Percentiles rank a stretch among this genome's conserved stretches.
Evolutionary conservation across 2,888 invertebrate genomes (phyloP).

Genomic region (Epirrita christyi): DNA sequence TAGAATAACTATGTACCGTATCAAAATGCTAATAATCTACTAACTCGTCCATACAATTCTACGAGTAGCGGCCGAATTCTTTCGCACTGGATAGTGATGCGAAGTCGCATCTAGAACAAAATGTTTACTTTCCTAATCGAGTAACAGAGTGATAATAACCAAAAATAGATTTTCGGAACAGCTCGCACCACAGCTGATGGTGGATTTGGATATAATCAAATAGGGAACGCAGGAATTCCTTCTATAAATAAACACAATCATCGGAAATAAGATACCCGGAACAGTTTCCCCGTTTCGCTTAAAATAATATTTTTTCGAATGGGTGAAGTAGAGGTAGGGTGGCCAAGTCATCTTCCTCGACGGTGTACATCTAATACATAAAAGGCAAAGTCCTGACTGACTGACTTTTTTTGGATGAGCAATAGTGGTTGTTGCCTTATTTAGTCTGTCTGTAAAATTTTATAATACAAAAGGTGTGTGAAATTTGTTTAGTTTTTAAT

Average conservation of each 20-base stretch:
- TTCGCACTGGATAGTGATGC: slow-evolving; percentile 8
- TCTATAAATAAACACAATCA: slow-evolving; percentile 47
- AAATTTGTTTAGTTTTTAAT: too few relatives aligned
- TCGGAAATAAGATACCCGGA: slow-evolving; percentile 52
- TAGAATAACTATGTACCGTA: too few relatives aligned
- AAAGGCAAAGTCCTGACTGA: too few relatives aligned
- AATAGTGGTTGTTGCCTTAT: too few relatives aligned
- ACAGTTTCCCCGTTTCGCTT: slow-evolving; percentile 42
- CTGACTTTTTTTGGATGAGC: too few relatives aligned
- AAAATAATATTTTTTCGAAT: slow-evolving; percentile 35
- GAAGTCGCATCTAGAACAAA: slow-evolving; percentile 24
- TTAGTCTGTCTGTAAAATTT: too few relatives aligned
- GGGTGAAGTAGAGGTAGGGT: too few relatives aligned
- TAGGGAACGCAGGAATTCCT: slow-evolving; percentile 31
- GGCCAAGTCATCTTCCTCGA: too few relatives aligned
- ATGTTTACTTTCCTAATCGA: slow-evolving; percentile 32
- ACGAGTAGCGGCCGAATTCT: not conserved
- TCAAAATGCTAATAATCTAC: too few relatives aligned
- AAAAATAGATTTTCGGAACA: slow-evolving; percentile 24
- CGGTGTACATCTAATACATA: too few relatives aligned
- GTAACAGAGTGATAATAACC: slow-evolving; percentile 33
- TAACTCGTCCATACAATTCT: not conserved
- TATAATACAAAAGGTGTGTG: too few relatives aligned
- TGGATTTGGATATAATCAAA: slow-evolving; percentile 34
- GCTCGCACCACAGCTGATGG: slow-evolving; percentile 32